Evolutionary conservation across 1,140 invertebrate genomes (phyloP).

Genomic region (Chironomus tepperi): DNA sequence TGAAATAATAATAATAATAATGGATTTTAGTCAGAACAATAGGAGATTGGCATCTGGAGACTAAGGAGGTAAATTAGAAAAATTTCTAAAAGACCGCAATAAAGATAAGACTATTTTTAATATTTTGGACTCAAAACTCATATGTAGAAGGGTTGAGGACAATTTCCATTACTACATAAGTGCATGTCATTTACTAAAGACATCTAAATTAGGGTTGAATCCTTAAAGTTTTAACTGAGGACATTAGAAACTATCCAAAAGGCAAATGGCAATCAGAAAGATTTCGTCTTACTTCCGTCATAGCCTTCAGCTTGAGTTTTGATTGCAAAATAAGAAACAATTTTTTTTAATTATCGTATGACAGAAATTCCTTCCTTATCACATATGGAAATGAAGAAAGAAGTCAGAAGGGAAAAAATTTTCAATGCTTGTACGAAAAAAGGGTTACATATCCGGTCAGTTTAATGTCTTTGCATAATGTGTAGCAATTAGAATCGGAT

Average conservation of each 20-base stretch:
- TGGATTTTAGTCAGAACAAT: not conserved
- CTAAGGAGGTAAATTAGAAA: not conserved
- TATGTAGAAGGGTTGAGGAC: too few species aligned
- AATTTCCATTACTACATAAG: too few species aligned
- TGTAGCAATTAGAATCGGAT: slow-evolving; percentile 1
- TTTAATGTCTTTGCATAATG: not conserved
- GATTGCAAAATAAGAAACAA: slow-evolving; percentile 5
- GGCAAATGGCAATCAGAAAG: not conserved
- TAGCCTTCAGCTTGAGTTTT: not conserved
- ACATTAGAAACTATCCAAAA: too few species aligned
- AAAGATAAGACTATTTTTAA: too few species aligned
- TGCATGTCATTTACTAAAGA: too few species aligned
- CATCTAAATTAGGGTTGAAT: too few species aligned
- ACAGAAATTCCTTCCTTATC: not conserved
- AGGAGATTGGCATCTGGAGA: not conserved
- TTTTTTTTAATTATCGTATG: not conserved
- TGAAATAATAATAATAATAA: not conserved
- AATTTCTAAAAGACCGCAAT: too few species aligned
- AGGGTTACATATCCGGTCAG: too few species aligned
- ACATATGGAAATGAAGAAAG: not conserved
- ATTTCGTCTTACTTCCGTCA: not conserved
- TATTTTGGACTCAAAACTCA: too few species aligned
- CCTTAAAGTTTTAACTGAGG: too few species aligned
- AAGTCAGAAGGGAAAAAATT: not conserved
- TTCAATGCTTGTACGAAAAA: too few species aligned